Percentiles rank a stretch among this genome's conserved stretches.
These are phyloP conservation scores for Lepus americanus DNA, from an alignment of 2,113 vertebrate species.

Conservation along the genomic window DNA sequence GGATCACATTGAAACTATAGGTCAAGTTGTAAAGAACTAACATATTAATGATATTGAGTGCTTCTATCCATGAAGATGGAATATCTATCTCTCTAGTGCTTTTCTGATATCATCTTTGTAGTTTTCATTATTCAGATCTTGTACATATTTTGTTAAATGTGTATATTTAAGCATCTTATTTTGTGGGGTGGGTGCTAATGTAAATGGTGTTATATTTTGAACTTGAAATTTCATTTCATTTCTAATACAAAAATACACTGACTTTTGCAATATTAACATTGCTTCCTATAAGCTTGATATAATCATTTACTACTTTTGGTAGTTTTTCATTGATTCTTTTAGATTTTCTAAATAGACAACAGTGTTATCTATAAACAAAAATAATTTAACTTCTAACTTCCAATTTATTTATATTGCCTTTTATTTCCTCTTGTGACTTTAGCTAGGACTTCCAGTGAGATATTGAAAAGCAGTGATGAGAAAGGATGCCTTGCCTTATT, in stretches of 20 bases:
- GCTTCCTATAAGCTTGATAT: background rate
- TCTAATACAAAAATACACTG: background rate
- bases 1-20: background rate
- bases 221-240: background rate
- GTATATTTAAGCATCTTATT: background rate
- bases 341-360: background rate
- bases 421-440: background rate
- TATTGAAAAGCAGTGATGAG: background rate
- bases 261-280: background rate
- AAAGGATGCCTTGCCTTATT: background rate
- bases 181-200: background rate
- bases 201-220: background rate
- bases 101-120: background rate
- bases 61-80: background rate
- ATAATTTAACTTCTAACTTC: background rate
- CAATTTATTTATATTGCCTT: background rate
- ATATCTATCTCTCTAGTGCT: background rate
- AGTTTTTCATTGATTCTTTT: background rate
- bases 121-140: background rate
- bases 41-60: background rate
- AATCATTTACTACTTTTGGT: background rate
- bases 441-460: background rate
- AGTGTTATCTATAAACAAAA: background rate
- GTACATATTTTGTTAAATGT: background rate
- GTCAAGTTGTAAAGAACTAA: background rate